These are phyloP conservation scores for Siniperca chuatsi DNA, from an alignment of 2,113 vertebrate genomes.

Conservation along the genomic window DNA sequence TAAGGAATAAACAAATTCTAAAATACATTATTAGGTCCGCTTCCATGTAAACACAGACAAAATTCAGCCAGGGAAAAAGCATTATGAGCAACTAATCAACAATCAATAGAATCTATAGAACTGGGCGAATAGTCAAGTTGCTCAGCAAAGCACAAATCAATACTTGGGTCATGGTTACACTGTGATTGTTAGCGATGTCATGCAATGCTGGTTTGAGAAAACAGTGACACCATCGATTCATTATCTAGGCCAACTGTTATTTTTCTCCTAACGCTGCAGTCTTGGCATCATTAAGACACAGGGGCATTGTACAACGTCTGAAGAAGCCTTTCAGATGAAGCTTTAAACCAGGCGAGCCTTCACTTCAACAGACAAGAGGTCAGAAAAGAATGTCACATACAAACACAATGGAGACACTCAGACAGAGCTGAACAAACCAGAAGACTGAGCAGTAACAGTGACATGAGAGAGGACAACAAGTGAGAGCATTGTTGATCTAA, in stretches of 20 bases:
- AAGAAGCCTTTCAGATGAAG: constrained; percentile 76
- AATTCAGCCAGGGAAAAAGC: constrained; percentile 9
- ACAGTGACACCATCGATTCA: constrained; percentile 50
- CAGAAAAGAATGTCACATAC: constrained; percentile 47
- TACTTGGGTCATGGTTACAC: constrained; percentile 27
- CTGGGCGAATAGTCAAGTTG: constrained; percentile 50
- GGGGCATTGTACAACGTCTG: constrained; percentile 73
- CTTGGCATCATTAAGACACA: constrained; percentile 74
- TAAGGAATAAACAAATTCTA: not conserved
- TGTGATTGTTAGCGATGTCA: constrained; percentile 46
- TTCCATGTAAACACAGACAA: not conserved
- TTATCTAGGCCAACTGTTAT: constrained; percentile 63
- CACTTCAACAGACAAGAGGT: constrained; percentile 71
- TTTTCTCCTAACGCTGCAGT: constrained; percentile 55
- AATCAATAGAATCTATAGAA: constrained; percentile 55
- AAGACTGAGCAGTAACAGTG: constrained; percentile 25
- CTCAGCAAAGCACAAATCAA: constrained; percentile 48
- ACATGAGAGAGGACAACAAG: constrained; percentile 33
- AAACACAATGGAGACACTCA: constrained; percentile 65
- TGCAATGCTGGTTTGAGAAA: constrained; percentile 45
- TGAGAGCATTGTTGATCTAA: constrained; percentile 21
- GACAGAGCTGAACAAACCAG: constrained; percentile 40
- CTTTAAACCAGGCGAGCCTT: constrained; percentile 65
- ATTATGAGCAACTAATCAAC: constrained; percentile 26
- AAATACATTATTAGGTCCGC: not conserved